These are phyloP conservation scores for Tyria jacobaeae DNA, from an alignment of 2,888 invertebrate species.

Conservation along the genomic window DNA sequence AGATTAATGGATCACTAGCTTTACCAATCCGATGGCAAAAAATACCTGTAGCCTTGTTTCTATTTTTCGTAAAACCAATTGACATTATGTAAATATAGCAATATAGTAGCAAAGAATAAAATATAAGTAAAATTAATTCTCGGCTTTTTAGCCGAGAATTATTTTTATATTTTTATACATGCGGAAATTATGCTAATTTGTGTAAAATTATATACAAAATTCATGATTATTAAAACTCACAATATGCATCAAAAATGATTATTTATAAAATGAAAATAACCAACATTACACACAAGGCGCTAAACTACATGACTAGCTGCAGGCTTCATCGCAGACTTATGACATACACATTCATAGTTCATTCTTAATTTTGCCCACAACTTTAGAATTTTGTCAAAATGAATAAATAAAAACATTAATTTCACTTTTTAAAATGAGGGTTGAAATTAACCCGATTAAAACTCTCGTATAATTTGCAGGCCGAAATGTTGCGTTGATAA, in stretches of 20 bases:
- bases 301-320: constrained; percentile 56
- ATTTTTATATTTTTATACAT: too few species aligned
- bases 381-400: constrained; percentile 11
- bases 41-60: background rate
- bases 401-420: constrained; percentile 12
- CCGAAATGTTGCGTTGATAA: constrained; percentile 3
- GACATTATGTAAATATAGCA: background rate
- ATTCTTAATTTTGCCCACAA: constrained; percentile 13
- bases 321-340: constrained; percentile 36
- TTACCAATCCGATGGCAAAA: background rate
- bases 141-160: too few species aligned
- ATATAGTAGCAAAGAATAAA: background rate
- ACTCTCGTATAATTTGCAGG: background rate
- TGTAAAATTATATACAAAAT: background rate
- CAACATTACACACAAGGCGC: constrained; percentile 34
- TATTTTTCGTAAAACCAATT: background rate
- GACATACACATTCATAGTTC: constrained; percentile 13
- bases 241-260: background rate
- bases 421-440: constrained; percentile 14
- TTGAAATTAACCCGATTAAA: constrained; percentile 3
- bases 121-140: too few species aligned
- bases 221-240: background rate
- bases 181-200: background rate
- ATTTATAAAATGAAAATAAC: constrained; percentile 22
- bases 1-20: too few species aligned